Evolutionary conservation across 2,888 invertebrate species (phyloP), one percentile per base, ranked within the genome.

Genomic region (Lasioglossum oenotherae): DNA sequence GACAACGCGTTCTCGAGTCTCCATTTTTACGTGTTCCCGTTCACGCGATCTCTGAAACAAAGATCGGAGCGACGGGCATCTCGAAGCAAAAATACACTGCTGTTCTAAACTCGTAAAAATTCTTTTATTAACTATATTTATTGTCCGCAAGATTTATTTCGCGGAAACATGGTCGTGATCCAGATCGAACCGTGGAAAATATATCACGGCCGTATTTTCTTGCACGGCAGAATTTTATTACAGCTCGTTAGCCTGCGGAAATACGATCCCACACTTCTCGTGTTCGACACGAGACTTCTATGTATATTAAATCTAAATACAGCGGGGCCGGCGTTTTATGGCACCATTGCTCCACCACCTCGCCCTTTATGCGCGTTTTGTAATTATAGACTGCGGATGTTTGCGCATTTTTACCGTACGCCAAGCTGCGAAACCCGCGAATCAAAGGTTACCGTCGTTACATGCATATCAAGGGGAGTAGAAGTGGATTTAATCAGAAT

Each of bases 321-420:
- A 60, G 60, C 60, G 27, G 14, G 6, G 27, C 8, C 60, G 14
- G 27, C 5, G 60, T 27, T 60, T 60, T 31, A 60, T 60, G 60
- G 27, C 60, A 60, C 14, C 60, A 27, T 60, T 27, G 27, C 60
- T 60, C 14, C 4, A 27, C 53, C 60, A 31, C 60, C 60, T 53
- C 53, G 53, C 23, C 53, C 53, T 53, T 53, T 23, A 53, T 53
- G 27, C 60, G 60, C 5, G 60, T 60, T 60, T 60, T 27, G 60
- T 60, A 60, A 60, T 60, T 60, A 60, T 60, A 60, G 60, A 60
- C 60, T 27, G 60, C 60, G 60, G 60, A 60, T 60, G 60, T 60
- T 60, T 60, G 60, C 60, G 27, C 60, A 60, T 27, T 60, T 60
- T 60, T 60, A 27, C 16, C 27, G 16, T 27, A 14, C 27, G 60